Percentiles rank a stretch among this genome's conserved stretches.
Conservation (phyloP, 64 coral and sea anemone genomes). For the Porites lutea region DNA sequence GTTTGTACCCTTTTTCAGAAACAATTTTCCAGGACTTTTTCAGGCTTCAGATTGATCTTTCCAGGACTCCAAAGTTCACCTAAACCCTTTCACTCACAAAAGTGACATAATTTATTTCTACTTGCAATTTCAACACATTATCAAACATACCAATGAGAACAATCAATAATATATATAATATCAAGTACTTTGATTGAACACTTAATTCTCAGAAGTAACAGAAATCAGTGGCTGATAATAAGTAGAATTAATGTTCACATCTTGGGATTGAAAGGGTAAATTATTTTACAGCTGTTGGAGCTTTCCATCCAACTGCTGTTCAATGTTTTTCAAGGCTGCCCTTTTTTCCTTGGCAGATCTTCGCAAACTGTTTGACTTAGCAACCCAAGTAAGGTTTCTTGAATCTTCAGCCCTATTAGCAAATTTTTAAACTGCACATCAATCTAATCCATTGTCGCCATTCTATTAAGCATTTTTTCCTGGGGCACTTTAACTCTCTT, state of each 20-base stretch:
- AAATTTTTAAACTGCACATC: background rate
- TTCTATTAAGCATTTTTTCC: background rate
- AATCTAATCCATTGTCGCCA: background rate
- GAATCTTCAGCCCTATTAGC: background rate
- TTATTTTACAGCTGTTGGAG: background rate
- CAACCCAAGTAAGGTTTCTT: background rate
- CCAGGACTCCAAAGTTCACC: no score
- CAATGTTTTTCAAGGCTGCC: background rate
- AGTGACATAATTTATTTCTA: background rate
- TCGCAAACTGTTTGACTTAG: background rate
- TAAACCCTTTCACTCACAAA: background rate
- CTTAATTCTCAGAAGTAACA: background rate
- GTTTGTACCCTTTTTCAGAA: no score
- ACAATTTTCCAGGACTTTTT: background rate
- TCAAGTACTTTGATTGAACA: background rate
- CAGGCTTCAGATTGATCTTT: background rate
- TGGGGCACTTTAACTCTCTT: background rate
- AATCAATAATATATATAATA: no score
- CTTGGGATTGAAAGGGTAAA: background rate
- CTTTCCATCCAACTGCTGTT: background rate
- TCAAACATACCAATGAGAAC: background rate
- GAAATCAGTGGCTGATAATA: background rate
- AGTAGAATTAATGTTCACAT: background rate
- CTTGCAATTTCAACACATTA: background rate
- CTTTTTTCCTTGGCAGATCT: background rate